phyloP scores from a whole-genome alignment of 2,113 vertebrate genomes.

The Cichladusa arquata region DNA sequence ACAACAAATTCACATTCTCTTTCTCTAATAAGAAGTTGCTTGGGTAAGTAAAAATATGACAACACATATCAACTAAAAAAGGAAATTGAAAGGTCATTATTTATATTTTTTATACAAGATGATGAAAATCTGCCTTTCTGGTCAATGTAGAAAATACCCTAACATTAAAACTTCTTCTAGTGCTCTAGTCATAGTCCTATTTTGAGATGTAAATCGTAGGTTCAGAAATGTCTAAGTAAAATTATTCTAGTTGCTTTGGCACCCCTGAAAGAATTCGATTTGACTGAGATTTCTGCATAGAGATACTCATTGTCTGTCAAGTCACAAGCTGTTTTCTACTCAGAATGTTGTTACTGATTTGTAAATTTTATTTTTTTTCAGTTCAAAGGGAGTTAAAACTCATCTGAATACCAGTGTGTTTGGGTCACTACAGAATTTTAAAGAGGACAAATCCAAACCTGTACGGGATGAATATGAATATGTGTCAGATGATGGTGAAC shows the following conservation, averaged over 20 bases:
- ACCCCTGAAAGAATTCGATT: neutral
- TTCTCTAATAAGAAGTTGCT: constrained; percentile 91
- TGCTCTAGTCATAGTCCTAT: neutral
- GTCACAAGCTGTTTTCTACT: neutral
- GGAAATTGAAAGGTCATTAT: neutral
- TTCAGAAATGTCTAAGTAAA: neutral
- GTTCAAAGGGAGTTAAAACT: constrained; percentile 90
- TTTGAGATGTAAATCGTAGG: neutral
- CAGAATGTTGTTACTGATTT: neutral
- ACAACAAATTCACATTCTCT: constrained; percentile 93
- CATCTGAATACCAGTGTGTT: constrained; percentile 89
- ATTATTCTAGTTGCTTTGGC: neutral
- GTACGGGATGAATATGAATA: constrained; percentile 97
- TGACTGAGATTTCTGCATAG: neutral
- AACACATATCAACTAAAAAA: neutral
- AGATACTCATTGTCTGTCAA: neutral
- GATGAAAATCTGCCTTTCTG: neutral
- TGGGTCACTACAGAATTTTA: constrained; percentile 94
- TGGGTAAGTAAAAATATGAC: constrained; percentile 76
- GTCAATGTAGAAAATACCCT: neutral
- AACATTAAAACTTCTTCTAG: neutral
- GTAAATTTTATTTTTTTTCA: constrained; percentile 25
- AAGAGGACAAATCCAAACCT: constrained; percentile 93
- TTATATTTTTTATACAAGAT: neutral
- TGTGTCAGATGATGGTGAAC: constrained; percentile 94